Evolutionary conservation across 2,888 invertebrate genomes (phyloP), one percentile per base, ranked within the genome.

Genomic region (Aspidiotus destructor): DNA sequence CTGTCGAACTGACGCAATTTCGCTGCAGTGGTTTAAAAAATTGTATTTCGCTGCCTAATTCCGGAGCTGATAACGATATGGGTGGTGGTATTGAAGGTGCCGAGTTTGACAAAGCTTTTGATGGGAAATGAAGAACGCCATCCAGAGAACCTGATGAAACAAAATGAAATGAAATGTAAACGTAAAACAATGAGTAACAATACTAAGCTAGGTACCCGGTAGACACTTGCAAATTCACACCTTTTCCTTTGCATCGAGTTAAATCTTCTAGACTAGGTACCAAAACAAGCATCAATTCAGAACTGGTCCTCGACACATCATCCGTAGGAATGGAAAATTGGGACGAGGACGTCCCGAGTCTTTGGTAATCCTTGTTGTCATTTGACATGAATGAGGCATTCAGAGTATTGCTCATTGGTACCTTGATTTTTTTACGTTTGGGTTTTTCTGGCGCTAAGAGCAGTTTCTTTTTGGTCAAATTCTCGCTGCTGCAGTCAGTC

Each of bases 261-360:
- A 60, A 7, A 13, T 60, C 63, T 41, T 62, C 60, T 11, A 41
- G 73, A 48, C 74, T 71, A 1, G 75, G 75, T 40, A 75, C 70
- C 60, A 91, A 81, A 63, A 90, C 87, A 72, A 90, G 79, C 87
- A 91, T 88, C 75, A 89, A 87, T 77, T 91, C 91, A 64, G 86
- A 87, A 77, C 88, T 88, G 54, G 84, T 86, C 69, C 72, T 74
- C 54, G 71, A 71, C 11, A 69, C 72, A 62, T 72, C 74, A 11
- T 69, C 69, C 11, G 58, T 10, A 44, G 42, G 57, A 13, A 48
- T 42, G 17, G 65, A 65, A 2, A 44, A 15, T 48, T 55, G 58
- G 16, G 65, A 58, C 16, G 65, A 65, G n/a, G 65, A 58, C 17
- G 65, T 58, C 8, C 44, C 28, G 5, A 5, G 65, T 7, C 2